Evolutionary conservation across 2,797 vertebrate genomes (phyloP).

Genomic region (Amblyopsis hoosieri): DNA sequence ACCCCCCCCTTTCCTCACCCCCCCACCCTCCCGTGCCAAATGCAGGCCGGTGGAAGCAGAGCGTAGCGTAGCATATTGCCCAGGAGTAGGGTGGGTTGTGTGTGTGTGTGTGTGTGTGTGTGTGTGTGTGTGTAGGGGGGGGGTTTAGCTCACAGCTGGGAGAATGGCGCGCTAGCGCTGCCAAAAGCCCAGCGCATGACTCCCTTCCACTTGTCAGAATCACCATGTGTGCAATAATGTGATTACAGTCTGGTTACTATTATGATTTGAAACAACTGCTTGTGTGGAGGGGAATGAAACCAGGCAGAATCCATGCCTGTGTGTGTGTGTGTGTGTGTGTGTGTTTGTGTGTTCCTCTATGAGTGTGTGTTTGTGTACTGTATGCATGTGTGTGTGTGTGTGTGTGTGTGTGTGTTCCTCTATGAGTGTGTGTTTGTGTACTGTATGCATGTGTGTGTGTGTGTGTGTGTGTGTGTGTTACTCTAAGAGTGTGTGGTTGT

Average conservation of each 20-base stretch:
- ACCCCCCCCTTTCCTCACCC: constrained; percentile 14
- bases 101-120: constrained; percentile 49
- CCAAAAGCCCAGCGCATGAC: constrained; percentile 97
- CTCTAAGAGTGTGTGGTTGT: too few species aligned
- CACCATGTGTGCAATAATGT: constrained; percentile 97
- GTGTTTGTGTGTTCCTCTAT: too few species aligned
- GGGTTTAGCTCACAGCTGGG: constrained; percentile 88
- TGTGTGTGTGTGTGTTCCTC: too few species aligned
- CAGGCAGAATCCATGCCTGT: constrained; percentile 25
- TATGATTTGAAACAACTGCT: constrained; percentile 98
- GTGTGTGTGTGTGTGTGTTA: too few species aligned
- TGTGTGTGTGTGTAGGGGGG: too few species aligned
- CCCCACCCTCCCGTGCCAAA: constrained; percentile 20
- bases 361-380: too few species aligned
- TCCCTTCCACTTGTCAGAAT: constrained; percentile 88
- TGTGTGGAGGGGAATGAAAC: constrained; percentile 81
- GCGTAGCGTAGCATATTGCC: constrained; percentile 79
- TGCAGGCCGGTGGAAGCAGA: constrained; percentile 64
- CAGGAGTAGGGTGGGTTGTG: constrained; percentile 57
- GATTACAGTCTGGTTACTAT: constrained; percentile 97
- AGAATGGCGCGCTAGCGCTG: constrained; percentile 86
- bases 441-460: too few species aligned
- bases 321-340: constrained; percentile 69
- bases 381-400: too few species aligned
- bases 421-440: too few species aligned